Evolutionary conservation across 2,888 invertebrate species (phyloP).

Genomic region (Cephonodes hylas): DNA sequence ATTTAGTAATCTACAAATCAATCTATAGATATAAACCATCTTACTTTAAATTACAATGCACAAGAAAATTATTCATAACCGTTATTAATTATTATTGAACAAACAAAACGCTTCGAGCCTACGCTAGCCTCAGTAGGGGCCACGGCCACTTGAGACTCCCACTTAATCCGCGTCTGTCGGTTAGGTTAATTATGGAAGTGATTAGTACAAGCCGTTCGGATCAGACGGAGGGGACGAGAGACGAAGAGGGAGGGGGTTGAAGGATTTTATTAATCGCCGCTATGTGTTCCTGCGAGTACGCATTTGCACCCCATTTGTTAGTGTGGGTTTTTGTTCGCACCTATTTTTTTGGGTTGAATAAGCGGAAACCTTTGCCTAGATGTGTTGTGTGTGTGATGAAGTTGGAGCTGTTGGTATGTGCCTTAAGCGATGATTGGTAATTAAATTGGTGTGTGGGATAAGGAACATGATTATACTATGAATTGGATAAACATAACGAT

Average conservation of each 20-base stretch:
- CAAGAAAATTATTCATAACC: background rate
- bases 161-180: conserved; percentile 3
- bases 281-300: conserved; percentile 15
- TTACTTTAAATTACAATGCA: no score
- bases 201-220: conserved; percentile 38
- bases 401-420: no score
- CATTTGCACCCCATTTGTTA: conserved; percentile 12
- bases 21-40: no score
- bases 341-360: background rate
- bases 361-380: no score
- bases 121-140: background rate
- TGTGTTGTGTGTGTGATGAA: no score
- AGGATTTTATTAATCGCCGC: conserved; percentile 16
- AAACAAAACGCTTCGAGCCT: no score
- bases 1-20: no score
- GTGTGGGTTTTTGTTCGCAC: background rate
- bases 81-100: no score
- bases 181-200: conserved; percentile 38
- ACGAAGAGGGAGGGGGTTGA: conserved; percentile 7
- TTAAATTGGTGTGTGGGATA: no score
- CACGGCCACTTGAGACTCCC: background rate
- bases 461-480: no score
- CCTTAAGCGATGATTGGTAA: no score
- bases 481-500: no score
- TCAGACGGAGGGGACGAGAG: conserved; percentile 23